A percentile compares a stretch with the other conserved stretches of the same genome.
These are phyloP conservation scores for Parthenolecanium corni DNA, from an alignment of 2,888 invertebrate genomes.

Conservation along the genomic window DNA sequence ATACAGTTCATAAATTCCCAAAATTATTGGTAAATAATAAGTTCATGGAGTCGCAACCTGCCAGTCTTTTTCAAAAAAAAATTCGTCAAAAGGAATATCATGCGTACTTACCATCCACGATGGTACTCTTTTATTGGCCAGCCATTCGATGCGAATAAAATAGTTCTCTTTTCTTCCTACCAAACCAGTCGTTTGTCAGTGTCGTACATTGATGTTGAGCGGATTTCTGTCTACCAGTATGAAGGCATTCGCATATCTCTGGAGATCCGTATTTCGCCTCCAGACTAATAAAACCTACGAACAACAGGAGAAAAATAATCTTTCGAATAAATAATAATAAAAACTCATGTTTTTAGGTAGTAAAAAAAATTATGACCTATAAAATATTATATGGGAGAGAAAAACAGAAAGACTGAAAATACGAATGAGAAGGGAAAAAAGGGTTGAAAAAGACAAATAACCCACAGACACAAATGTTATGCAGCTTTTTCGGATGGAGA, in stretches of 20 bases:
- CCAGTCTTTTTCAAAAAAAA: no score
- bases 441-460: conserved; percentile 11
- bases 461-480: conserved; percentile 15
- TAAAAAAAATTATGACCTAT: conserved; percentile 7
- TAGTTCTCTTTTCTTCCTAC: no score
- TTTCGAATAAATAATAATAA: conserved; percentile 1
- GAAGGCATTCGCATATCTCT: conserved; percentile 6
- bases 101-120: no score
- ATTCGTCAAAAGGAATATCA: no score
- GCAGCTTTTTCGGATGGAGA: neutral
- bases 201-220: neutral
- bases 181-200: neutral
- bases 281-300: neutral
- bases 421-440: neutral
- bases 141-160: no score
- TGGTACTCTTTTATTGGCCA: no score
- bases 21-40: no score
- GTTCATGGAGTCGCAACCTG: no score
- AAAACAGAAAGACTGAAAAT: no score
- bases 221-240: neutral
- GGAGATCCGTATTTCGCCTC: neutral
- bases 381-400: neutral
- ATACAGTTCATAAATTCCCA: no score
- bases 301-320: neutral
- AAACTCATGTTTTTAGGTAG: neutral